Percentiles rank a stretch among this genome's conserved stretches.
These are phyloP conservation scores for Sphaerophoria taeniata DNA, from an alignment of 2,888 invertebrate genomes.

Conservation along the genomic window DNA sequence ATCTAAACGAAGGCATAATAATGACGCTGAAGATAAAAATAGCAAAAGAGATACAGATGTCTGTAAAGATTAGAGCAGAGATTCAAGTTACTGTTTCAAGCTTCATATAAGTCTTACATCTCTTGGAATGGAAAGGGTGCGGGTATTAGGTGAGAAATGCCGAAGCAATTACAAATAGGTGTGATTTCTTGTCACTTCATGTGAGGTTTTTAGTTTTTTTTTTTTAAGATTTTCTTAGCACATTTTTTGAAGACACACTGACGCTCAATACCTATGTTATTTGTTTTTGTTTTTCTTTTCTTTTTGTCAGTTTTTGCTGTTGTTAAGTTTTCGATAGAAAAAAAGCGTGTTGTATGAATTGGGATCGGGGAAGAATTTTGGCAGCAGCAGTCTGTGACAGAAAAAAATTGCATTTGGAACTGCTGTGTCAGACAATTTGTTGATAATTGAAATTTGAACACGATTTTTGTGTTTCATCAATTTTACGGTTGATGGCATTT, in stretches of 20 bases:
- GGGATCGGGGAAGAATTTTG: too few relatives aligned
- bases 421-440: too few relatives aligned
- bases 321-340: too few relatives aligned
- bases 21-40: conserved; percentile 36
- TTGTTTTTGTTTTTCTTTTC: too few relatives aligned
- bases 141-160: conserved; percentile 60
- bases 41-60: background rate
- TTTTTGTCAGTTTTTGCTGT: too few relatives aligned
- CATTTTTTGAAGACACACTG: conserved; percentile 34
- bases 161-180: conserved; percentile 69
- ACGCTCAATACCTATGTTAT: conserved; percentile 1
- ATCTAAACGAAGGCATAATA: background rate
- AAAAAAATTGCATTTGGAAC: too few relatives aligned
- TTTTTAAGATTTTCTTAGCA: conserved; percentile 1
- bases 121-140: conserved; percentile 43
- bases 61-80: conserved; percentile 22
- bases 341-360: too few relatives aligned
- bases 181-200: conserved; percentile 64
- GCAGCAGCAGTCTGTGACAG: too few relatives aligned
- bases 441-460: too few relatives aligned
- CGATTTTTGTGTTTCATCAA: too few relatives aligned
- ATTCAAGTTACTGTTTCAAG: conserved; percentile 30
- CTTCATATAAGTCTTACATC: conserved; percentile 9
- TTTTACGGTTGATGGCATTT: too few relatives aligned
- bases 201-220: conserved; percentile 30